phyloP scores from a whole-genome alignment of 2,888 invertebrate species.

The Rhagophthalmus giganteus region DNA sequence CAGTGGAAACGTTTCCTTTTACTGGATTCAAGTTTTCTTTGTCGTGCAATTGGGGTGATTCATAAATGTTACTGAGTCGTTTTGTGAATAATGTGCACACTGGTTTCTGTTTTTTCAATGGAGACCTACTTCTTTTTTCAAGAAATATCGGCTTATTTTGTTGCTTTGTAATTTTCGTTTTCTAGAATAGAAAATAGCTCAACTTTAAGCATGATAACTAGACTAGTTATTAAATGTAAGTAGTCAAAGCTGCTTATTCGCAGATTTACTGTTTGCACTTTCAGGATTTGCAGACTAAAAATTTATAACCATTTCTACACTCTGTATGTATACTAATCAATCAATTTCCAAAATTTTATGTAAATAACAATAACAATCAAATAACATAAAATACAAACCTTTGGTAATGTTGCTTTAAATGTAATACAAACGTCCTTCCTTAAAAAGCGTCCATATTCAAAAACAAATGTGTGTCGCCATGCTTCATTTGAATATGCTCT shows the following conservation, averaged over 20 bases:
- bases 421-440: constrained; percentile 69
- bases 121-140: background rate
- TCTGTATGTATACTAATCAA: background rate
- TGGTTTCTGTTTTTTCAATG: background rate
- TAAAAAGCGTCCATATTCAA: constrained; percentile 66
- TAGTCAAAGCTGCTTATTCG: too few relatives aligned
- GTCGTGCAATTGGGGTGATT: background rate
- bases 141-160: background rate
- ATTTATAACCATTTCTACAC: background rate
- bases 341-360: background rate
- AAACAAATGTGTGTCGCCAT: constrained; percentile 63
- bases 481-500: constrained; percentile 62
- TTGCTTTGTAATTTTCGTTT: background rate
- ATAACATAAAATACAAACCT: constrained; percentile 39
- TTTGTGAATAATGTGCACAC: background rate
- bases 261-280: too few relatives aligned
- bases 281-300: too few relatives aligned
- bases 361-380: background rate
- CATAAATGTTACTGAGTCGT: background rate
- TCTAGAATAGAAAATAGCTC: too few relatives aligned
- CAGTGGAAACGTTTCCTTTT: background rate
- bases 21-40: constrained; percentile 13
- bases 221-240: too few relatives aligned
- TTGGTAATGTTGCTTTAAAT: constrained; percentile 59
- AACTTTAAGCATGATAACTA: too few relatives aligned